Conservation (phyloP, 2,113 vertebrate species). For the Myotis davidii region DNA sequence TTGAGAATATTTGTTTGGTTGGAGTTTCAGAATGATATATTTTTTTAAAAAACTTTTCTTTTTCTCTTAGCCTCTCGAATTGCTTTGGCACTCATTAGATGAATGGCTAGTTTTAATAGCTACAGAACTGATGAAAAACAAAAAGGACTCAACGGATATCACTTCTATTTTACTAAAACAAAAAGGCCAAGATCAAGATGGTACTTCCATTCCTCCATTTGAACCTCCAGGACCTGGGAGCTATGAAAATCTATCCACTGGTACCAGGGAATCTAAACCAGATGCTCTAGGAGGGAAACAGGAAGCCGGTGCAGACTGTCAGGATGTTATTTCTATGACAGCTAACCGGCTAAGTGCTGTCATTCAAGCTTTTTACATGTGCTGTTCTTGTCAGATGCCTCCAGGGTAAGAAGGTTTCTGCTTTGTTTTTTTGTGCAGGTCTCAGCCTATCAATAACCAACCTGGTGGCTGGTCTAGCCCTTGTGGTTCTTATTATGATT, state of each 20-base stretch:
- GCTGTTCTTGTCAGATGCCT: conserved; percentile 99
- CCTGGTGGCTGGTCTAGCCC: neutral
- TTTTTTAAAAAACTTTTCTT: conserved; percentile 40
- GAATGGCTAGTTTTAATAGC: conserved; percentile 99
- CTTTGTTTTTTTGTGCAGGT: conserved; percentile 57
- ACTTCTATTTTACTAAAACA: conserved; percentile 93
- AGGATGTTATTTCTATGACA: conserved; percentile 99
- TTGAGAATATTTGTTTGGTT: neutral
- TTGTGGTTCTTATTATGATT: conserved; percentile 52
- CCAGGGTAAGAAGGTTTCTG: conserved; percentile 89
- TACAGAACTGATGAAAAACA: conserved; percentile 93
- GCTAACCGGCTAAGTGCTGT: conserved; percentile 97
- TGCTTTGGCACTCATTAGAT: conserved; percentile 98
- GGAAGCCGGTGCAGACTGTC: conserved; percentile 90
- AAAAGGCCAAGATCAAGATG: conserved; percentile 85
- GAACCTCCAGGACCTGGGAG: conserved; percentile 71
- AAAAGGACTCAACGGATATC: conserved; percentile 88
- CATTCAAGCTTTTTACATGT: conserved; percentile 99
- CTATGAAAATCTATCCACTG: conserved; percentile 75
- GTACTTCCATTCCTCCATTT: conserved; percentile 81
- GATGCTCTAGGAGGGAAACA: conserved; percentile 85
- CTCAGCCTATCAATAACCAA: conserved; percentile 20
- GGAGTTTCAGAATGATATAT: conserved; percentile 23
- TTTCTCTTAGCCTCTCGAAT: conserved; percentile 92
- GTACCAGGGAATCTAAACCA: conserved; percentile 74